phyloP scores from a whole-genome alignment of 2,113 vertebrate genomes.

The Oreochromis niloticus region DNA sequence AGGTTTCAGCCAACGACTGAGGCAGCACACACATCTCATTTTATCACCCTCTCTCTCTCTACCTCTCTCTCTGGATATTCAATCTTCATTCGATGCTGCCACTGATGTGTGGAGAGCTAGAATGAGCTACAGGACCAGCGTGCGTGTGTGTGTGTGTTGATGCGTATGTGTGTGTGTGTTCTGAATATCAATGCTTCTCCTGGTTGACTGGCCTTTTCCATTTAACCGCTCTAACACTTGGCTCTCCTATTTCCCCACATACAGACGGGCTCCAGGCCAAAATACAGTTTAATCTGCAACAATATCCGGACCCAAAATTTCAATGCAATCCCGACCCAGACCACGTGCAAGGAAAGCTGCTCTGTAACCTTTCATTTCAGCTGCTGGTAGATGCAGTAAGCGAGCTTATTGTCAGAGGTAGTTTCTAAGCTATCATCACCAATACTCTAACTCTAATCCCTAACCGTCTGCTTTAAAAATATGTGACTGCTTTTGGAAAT shows the following conservation, averaged over 20 bases:
- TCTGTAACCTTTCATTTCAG: background rate
- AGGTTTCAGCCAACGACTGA: constrained; percentile 1
- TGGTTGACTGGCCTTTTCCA: constrained; percentile 41
- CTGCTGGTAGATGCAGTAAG: background rate
- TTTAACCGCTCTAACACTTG: constrained; percentile 15
- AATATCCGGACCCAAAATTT: background rate
- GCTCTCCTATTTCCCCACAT: background rate
- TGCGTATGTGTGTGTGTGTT: background rate
- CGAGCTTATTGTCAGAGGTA: background rate
- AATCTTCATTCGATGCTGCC: constrained; percentile 56
- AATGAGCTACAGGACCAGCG: constrained; percentile 36
- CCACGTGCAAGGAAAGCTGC: background rate
- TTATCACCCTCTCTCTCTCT: background rate
- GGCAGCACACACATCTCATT: constrained; percentile 2
- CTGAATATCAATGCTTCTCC: constrained; percentile 40
- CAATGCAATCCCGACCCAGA: background rate
- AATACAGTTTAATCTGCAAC: background rate
- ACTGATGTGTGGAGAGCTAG: constrained; percentile 51
- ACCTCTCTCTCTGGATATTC: constrained; percentile 31
- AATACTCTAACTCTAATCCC: background rate
- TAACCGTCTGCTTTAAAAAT: background rate
- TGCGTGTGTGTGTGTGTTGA: background rate
- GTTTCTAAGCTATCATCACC: background rate
- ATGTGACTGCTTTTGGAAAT: background rate
- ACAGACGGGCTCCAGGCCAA: background rate